Base-by-base conservation (phyloP, 1,140 invertebrate species). In the Drosophila punjabiensis region DNA sequence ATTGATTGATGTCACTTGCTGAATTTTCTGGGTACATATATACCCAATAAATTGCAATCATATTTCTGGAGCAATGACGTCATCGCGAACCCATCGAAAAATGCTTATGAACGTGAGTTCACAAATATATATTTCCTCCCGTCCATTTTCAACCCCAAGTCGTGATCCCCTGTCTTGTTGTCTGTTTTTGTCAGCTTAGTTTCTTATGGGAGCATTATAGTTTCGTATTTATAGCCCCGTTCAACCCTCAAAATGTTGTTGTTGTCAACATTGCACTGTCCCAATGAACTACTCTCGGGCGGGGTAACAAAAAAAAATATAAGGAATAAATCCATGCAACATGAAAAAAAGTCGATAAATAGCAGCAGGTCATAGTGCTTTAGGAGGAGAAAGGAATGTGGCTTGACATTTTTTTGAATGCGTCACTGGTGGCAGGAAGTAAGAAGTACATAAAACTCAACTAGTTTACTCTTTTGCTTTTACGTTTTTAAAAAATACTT, bases 111-210 rank as follows among this genome's bases (percentile, higher is more conserved):
- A 70, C 67, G 67, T 56, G 50, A 69, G 50, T 71, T 56, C 69
- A 74, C 52, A 48, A 74, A 74, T 62, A 30, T 64, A 28, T 59
- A 59, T 70, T 73, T 59, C 5, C 32, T 48, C 16, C 37, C 64
- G 16, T 39, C 16, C 47, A 74, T 53, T 74, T 63, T 43, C 68
- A 75, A 74, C 58, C 68, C 56, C 68, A 73, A 70, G 43, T 59
- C 28, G 24, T 74, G 69, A 74, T 74, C 71, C 71, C 71, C 56
- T 52, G 71, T 62, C 56, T 61, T 74, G 67, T 74, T 73, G 55
- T 74, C 71, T 74, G 71, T 74, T 62, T 73, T 74, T 74, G 69
- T 74, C 68, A 71, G 68, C 71, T 74, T 41, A 69, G 65, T 78
- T 78, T 59, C 75, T 50, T 78, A 47, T 63, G 59, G 65, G 58